These are phyloP conservation scores for Sigmodon hispidus DNA, from an alignment of 2,113 vertebrate species.

Conservation along the genomic window DNA sequence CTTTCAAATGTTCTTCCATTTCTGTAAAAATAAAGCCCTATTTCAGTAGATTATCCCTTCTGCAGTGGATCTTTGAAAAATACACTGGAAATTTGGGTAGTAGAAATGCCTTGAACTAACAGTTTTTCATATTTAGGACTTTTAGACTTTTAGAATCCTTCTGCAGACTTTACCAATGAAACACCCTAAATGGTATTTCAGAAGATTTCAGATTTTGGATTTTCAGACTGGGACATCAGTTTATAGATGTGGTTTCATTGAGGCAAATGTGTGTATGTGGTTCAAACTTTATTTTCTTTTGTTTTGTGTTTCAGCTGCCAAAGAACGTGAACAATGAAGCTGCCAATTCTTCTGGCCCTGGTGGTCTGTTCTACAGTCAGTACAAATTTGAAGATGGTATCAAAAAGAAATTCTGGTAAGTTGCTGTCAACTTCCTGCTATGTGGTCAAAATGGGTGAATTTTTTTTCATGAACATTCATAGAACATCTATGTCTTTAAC, in stretches of 20 bases:
- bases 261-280: constrained; percentile 61
- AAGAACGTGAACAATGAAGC: constrained; percentile 91
- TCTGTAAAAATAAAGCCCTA: constrained; percentile 72
- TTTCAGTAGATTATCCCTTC: constrained; percentile 60
- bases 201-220: neutral
- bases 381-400: constrained; percentile 94
- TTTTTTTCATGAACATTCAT: constrained; percentile 1
- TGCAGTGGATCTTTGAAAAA: constrained; percentile 68
- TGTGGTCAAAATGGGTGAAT: constrained; percentile 54
- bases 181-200: neutral
- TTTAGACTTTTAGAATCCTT: neutral
- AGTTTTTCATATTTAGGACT: neutral
- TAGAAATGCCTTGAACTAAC: neutral
- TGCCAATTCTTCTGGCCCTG: constrained; percentile 88
- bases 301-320: constrained; percentile 84
- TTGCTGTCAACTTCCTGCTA: constrained; percentile 71
- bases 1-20: constrained; percentile 64
- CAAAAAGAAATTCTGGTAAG: constrained; percentile 98
- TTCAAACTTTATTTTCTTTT: constrained; percentile 74
- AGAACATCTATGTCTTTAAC: constrained; percentile 35
- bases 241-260: constrained; percentile 71
- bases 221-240: neutral
- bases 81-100: neutral
- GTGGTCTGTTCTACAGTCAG: constrained; percentile 90
- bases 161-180: neutral